Percentiles rank a stretch among this genome's conserved stretches.
Evolutionary conservation across 1,140 invertebrate genomes (phyloP).

Genomic region (Trichoplusia ni): DNA sequence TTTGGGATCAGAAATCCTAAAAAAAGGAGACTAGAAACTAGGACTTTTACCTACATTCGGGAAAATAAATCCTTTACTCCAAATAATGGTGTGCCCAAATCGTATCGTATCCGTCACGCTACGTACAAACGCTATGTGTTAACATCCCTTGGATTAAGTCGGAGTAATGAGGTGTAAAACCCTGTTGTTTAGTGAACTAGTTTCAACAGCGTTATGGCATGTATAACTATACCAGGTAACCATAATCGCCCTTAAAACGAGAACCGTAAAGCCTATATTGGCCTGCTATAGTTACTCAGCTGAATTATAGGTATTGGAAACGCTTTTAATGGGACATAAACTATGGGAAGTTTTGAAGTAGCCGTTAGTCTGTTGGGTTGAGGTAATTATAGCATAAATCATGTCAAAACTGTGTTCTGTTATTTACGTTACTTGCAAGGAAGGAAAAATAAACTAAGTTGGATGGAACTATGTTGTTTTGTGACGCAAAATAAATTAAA

Average conservation of each 20-base stretch:
- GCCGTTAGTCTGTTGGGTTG: not conserved
- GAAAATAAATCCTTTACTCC: too few relatives aligned
- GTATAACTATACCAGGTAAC: conserved; percentile 2
- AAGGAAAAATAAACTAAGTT: not conserved
- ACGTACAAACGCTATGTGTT: not conserved
- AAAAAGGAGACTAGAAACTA: too few relatives aligned
- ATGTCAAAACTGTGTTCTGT: not conserved
- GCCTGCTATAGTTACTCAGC: conserved; percentile 2
- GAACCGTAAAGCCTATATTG: conserved; percentile 8
- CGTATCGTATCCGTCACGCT: conserved; percentile 17
- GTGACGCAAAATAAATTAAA: too few relatives aligned
- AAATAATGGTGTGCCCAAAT: too few relatives aligned
- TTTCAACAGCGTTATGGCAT: conserved; percentile 28
- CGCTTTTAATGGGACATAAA: conserved; percentile 3
- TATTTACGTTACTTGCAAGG: too few relatives aligned
- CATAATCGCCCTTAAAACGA: conserved; percentile 4
- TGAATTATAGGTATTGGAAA: conserved; percentile 12
- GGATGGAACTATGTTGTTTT: too few relatives aligned
- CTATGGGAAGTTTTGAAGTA: conserved; percentile 2
- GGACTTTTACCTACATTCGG: too few relatives aligned
- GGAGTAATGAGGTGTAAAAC: conserved; percentile 60
- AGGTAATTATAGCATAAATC: not conserved
- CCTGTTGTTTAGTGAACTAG: conserved; percentile 58
- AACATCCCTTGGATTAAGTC: conserved; percentile 43
- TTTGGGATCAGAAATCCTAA: too few relatives aligned